Conservation (phyloP, 1,140 invertebrate species). For the Drosophila ercepeae region DNA sequence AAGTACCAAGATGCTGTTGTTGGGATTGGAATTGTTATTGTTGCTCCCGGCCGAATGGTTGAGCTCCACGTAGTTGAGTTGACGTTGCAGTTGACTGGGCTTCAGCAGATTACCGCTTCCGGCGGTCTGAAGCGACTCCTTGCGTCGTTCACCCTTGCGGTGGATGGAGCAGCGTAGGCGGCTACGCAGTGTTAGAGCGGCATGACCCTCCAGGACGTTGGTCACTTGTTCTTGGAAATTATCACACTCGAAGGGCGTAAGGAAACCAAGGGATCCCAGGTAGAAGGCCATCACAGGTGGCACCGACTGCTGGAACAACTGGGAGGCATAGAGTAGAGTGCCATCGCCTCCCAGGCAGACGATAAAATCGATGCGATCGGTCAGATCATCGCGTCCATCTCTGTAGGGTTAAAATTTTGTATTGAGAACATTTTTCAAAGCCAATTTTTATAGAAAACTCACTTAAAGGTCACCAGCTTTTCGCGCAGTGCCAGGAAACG, state of each 20-base stretch:
- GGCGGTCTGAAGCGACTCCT: slow-evolving; percentile 52
- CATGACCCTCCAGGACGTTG: slow-evolving; percentile 95
- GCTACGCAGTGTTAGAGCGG: slow-evolving; percentile 94
- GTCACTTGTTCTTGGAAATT: slow-evolving; percentile 98
- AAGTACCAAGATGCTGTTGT: slow-evolving; percentile 86
- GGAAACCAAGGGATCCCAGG: slow-evolving; percentile 96
- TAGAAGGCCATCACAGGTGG: slow-evolving; percentile 99
- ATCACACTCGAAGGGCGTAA: slow-evolving; percentile 97
- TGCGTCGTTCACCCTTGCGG: slow-evolving; percentile 85
- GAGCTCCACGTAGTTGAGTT: slow-evolving; percentile 34
- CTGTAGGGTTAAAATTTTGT: slow-evolving; percentile 64
- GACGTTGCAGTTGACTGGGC: slow-evolving; percentile 34
- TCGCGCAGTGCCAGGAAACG: slow-evolving; percentile 90
- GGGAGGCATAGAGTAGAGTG: slow-evolving; percentile 96
- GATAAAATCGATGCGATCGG: slow-evolving; percentile 98
- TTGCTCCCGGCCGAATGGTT: slow-evolving; percentile 28
- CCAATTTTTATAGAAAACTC: slow-evolving; percentile 24
- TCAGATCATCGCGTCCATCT: slow-evolving; percentile 94
- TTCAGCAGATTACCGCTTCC: slow-evolving; percentile 32
- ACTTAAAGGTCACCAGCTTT: slow-evolving; percentile 92
- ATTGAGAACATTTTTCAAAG: neutral
- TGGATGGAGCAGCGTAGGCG: slow-evolving; percentile 94
- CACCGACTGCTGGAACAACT: slow-evolving; percentile 97
- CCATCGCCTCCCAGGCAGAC: slow-evolving; percentile 98
- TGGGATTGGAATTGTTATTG: slow-evolving; percentile 31